Base-by-base conservation (phyloP, 2,888 invertebrate species). In the Cheilosia variabilis region DNA sequence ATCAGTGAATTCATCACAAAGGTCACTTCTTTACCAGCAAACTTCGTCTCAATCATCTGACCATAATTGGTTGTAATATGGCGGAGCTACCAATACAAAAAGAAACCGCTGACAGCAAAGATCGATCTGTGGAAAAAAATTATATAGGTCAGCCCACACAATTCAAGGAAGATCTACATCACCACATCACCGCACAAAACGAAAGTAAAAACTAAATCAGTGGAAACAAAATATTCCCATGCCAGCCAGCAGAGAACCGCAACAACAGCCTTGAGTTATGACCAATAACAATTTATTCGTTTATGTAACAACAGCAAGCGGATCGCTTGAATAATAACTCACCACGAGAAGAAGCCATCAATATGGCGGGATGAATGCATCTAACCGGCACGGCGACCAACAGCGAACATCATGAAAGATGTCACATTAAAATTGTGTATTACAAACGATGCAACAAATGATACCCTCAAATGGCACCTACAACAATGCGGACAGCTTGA, bases 231-330 rank as follows among this genome's bases (percentile, higher is more conserved):
- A 68, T 53, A 45, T 81, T 81, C 76, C 71, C 81, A 81, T 75
- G 69, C 57, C 45, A 57, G 10, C 22, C 31, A 53, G 50, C 31
- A 41, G 62, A 47, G 62, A 55, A 68, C 63, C 31, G 68, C 53
- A 55, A 37, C 52, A 43, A 45, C 72, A 82, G 63, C 87, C 87
- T 73, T 82, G 87, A 87, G 82, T 87, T 87, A 87, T 78, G 87
- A 55, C 77, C 87, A 87, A 82, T 82, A 78, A 87, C 62, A 82
- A 69, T 87, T 87, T 82, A 78, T 87, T 55, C 27, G 72, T 76
- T 86, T 86, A 86, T 80, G 69, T 75, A 84, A 84, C 75, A 65
- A 31, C 65, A 69, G 58, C 69, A 50, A 47, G 31, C 58, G 4
- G 63, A 71, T 60, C 43, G 45, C 53, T 71, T 37, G 10, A 24